Evolutionary conservation across 2,888 invertebrate species (phyloP).

Genomic region (Drosophila robusta): DNA sequence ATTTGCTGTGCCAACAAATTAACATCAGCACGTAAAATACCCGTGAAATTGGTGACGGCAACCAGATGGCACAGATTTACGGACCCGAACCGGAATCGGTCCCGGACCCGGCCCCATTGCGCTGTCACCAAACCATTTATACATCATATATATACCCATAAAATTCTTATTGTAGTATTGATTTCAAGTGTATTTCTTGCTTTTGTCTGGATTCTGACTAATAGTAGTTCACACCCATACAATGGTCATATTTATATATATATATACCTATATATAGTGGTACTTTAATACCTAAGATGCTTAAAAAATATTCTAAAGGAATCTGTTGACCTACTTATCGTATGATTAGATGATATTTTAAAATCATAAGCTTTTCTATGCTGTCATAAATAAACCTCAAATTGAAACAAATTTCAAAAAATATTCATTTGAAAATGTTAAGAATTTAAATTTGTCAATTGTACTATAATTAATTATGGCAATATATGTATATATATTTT

Average conservation of each 20-base stretch:
- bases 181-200: conserved; percentile 64
- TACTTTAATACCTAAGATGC: conserved; percentile 10
- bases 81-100: neutral
- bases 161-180: conserved; percentile 42
- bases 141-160: conserved; percentile 12
- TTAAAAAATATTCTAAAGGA: conserved; percentile 30
- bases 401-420: neutral
- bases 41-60: conserved; percentile 39
- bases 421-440: neutral
- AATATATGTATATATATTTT: neutral
- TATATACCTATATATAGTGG: conserved; percentile 15
- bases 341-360: conserved; percentile 4
- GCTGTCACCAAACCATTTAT: conserved; percentile 47
- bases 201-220: conserved; percentile 11
- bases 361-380: neutral
- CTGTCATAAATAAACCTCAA: neutral
- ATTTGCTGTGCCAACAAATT: conserved; percentile 48
- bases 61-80: conserved; percentile 46
- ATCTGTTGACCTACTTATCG: conserved; percentile 36
- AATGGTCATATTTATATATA: conserved; percentile 11
- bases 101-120: conserved; percentile 15
- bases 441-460: no score
- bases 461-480: neutral
- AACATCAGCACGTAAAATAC: conserved; percentile 28
- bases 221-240: conserved; percentile 9